Conservation (phyloP, 2,888 invertebrate genomes). For the Ernsta delagoae region DNA sequence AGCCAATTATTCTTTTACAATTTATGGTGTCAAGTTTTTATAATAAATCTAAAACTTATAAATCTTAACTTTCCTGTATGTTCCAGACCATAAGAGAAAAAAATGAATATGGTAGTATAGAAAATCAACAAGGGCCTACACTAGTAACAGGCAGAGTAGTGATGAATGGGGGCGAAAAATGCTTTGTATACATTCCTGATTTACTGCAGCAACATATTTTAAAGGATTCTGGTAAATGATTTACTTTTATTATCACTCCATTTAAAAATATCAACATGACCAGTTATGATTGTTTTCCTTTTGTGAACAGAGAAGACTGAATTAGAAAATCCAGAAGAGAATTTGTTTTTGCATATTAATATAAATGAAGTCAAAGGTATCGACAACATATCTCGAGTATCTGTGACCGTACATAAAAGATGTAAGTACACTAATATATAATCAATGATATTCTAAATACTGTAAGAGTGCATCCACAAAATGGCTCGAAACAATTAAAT, state of each 20-base stretch:
- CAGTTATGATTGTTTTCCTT: too few relatives aligned
- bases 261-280: too few relatives aligned
- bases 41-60: too few relatives aligned
- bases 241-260: too few relatives aligned
- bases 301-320: neutral
- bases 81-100: slow-evolving; percentile 43
- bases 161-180: slow-evolving; percentile 33
- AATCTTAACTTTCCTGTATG: too few relatives aligned
- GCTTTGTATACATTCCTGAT: slow-evolving; percentile 58
- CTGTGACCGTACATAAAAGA: slow-evolving; percentile 59
- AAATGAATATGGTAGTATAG: slow-evolving; percentile 42
- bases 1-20: too few relatives aligned
- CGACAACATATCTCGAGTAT: slow-evolving; percentile 52
- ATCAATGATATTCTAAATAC: too few relatives aligned
- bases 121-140: slow-evolving; percentile 48
- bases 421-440: slow-evolving; percentile 47
- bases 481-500: too few relatives aligned
- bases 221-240: slow-evolving; percentile 14
- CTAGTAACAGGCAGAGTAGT: slow-evolving; percentile 59
- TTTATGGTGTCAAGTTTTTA: too few relatives aligned
- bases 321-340: slow-evolving; percentile 34
- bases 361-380: slow-evolving; percentile 54
- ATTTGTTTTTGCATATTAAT: slow-evolving; percentile 57
- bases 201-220: slow-evolving; percentile 48
- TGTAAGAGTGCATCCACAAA: too few relatives aligned